Base-by-base conservation (phyloP, 2,113 vertebrate species). In the Sturnus vulgaris region DNA sequence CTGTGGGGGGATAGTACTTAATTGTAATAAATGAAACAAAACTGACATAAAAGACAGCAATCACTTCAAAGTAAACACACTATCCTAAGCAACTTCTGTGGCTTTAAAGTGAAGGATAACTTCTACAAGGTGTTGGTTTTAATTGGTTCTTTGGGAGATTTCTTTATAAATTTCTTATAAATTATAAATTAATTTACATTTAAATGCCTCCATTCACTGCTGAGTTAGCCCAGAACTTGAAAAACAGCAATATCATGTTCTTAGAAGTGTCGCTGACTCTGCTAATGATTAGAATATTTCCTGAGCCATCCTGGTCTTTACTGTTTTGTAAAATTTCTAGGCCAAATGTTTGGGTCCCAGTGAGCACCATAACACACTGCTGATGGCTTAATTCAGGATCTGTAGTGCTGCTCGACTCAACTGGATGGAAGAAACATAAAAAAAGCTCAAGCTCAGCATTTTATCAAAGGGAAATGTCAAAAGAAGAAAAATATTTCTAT, bases 41-140 rank as follows among this genome's bases (percentile, higher is more conserved):
- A 53, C 69, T 85, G 71, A 40, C n/a, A 44, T 84, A 57, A 89
- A 91, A 87, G 83, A 21, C 30, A 73, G 64, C 37, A 80, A 76
- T 78, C n/a, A 23, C 33, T 82, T 92, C 66, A 77, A 73, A 93
- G 80, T 77, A 92, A 82, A 92, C 73, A 66, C 35, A 28, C 33
- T 50, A 14, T n/a, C 55, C 63, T 77, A 35, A 93, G 66, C 46
- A 82, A 77, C n/a, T 90, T 78, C 44, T 79, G 66, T 75, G 46
- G 35, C 80, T 88, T 86, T 64, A 73, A 86, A 88, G 42, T 52
- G 33, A 60, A 83, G 47, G 39, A 56, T 78, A 20, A 52, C 66
- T 30, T 86, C 71, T 66, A 59, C 64, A 77, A 88, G 72, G 24
- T 93, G 71, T 78, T 93, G 60, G 23, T 22, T 96, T 94, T 94